phyloP scores from a whole-genome alignment of 2,797 vertebrate species.

The Apogon talboti region DNA sequence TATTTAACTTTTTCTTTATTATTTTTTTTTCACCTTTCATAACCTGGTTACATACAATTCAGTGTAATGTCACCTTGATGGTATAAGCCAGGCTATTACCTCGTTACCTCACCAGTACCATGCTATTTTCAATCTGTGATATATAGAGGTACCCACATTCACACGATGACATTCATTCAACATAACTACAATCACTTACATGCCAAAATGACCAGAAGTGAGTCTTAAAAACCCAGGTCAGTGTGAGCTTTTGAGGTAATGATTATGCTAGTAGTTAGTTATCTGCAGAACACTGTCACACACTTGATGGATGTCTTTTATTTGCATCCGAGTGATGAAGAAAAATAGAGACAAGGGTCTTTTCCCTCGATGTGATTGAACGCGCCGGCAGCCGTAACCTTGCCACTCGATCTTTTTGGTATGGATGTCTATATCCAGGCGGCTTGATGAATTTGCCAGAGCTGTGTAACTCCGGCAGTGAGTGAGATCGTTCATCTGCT shows the following conservation, averaged over 20 bases:
- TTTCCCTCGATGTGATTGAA: constrained; percentile 66
- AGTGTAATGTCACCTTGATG: no score
- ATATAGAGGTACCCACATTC: no score
- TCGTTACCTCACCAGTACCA: no score
- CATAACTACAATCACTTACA: not conserved
- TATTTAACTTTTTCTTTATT: no score
- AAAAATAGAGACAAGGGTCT: constrained; percentile 61
- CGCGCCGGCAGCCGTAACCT: constrained; percentile 52
- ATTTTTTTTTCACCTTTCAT: no score
- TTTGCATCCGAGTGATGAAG: constrained; percentile 74
- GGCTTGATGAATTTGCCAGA: constrained; percentile 40
- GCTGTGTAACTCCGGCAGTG: constrained; percentile 24
- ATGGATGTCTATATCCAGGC: constrained; percentile 47
- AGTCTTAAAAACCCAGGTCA: constrained; percentile 19
- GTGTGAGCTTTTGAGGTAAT: constrained; percentile 38
- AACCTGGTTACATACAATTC: no score
- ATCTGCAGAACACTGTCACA: constrained; percentile 50
- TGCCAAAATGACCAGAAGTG: constrained; percentile 7
- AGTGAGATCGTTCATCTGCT: constrained; percentile 58
- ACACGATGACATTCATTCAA: not conserved
- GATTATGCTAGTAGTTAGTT: constrained; percentile 50
- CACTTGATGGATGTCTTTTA: constrained; percentile 73
- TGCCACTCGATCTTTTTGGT: constrained; percentile 37
- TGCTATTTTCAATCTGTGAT: no score
- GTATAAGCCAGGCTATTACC: no score